Evolutionary conservation across 2,888 invertebrate species (phyloP).

Genomic region (Euproctis similis): DNA sequence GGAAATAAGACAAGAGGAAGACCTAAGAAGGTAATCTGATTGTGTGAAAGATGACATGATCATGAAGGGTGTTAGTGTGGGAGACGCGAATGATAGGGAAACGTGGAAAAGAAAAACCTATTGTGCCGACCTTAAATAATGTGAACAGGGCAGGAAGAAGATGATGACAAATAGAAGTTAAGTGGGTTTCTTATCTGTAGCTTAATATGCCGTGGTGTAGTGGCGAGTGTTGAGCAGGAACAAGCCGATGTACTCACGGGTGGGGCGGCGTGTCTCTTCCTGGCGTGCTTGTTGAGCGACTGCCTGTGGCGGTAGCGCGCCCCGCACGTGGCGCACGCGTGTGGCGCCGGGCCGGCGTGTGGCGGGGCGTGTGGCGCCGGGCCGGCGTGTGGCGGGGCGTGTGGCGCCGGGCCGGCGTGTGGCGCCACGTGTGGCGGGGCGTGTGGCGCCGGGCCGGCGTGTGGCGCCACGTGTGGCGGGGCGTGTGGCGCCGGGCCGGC

Average conservation of each 20-base stretch:
- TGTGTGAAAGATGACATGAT: too few species aligned
- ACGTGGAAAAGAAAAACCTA: too few species aligned
- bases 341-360: neutral
- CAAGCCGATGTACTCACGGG: neutral
- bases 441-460: conserved; percentile 22
- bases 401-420: conserved; percentile 14
- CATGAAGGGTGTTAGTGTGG: too few species aligned
- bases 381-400: conserved; percentile 9
- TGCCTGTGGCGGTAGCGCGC: neutral
- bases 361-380: conserved; percentile 25
- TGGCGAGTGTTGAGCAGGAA: neutral
- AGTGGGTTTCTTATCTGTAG: too few species aligned
- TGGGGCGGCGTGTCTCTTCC: neutral
- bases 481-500: conserved; percentile 40
- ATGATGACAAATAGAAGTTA: too few species aligned
- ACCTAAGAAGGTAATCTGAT: too few species aligned
- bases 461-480: conserved; percentile 18
- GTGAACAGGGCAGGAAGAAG: too few species aligned
- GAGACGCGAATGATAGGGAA: too few species aligned
- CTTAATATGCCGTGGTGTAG: too few species aligned
- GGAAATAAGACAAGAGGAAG: too few species aligned
- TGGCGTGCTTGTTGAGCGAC: neutral
- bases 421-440: conserved; percentile 19
- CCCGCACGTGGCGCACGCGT: neutral
- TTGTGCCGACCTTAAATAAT: too few species aligned